Percentiles rank a stretch among this genome's conserved stretches.
These are phyloP conservation scores for Mus minutoides DNA, from an alignment of 2,797 vertebrate species.

Conservation along the genomic window DNA sequence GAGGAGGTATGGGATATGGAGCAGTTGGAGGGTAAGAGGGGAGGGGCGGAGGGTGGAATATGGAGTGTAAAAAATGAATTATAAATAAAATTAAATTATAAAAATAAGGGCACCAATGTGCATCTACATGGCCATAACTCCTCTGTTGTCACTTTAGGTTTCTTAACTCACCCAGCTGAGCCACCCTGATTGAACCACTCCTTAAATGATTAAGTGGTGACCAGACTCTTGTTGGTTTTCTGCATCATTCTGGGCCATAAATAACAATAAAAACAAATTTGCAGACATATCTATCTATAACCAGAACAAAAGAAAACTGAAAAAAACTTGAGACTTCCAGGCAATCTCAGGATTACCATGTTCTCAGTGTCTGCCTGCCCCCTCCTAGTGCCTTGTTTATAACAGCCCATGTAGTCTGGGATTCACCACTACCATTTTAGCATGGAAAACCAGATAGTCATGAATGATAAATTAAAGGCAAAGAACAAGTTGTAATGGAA, in stretches of 20 bases:
- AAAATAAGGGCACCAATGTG: background rate
- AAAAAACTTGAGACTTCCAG: background rate
- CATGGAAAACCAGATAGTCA: background rate
- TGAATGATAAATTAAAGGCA: background rate
- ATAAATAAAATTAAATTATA: too few relatives aligned
- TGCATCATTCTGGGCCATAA: background rate
- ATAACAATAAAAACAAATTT: background rate
- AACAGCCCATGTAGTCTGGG: background rate
- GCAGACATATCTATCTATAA: background rate
- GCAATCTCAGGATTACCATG: background rate
- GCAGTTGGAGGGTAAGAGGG: too few relatives aligned
- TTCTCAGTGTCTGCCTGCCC: background rate
- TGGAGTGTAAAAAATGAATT: too few relatives aligned
- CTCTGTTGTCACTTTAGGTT: background rate
- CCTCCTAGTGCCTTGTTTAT: background rate
- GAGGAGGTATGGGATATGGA: too few relatives aligned
- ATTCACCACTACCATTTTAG: conserved; percentile 32
- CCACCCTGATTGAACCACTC: background rate
- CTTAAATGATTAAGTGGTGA: background rate
- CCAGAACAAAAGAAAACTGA: background rate
- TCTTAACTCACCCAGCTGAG: background rate
- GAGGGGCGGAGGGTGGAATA: too few relatives aligned
- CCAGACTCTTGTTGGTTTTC: background rate
- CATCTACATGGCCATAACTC: background rate
- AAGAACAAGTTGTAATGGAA: conserved; percentile 5